Evolutionary conservation across 2,888 invertebrate genomes (phyloP).

Genomic region (Drosophila anomalata): DNA sequence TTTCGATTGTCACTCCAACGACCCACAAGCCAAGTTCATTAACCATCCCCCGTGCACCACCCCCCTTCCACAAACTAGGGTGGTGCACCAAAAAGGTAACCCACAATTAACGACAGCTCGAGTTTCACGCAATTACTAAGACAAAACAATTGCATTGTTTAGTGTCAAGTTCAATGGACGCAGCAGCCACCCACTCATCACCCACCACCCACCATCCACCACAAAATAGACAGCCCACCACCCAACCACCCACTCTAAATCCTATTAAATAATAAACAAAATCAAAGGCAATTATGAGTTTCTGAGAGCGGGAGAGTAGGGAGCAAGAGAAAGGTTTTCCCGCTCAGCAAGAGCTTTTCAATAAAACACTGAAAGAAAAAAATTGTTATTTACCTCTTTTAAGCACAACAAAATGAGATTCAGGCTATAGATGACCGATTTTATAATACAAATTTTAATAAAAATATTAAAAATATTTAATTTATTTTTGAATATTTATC

Average conservation of each 20-base stretch:
- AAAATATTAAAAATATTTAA: too few relatives aligned
- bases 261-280: constrained; percentile 71
- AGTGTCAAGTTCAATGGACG: constrained; percentile 77
- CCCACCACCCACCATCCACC: constrained; percentile 13
- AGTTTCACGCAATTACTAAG: constrained; percentile 72
- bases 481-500: not conserved
- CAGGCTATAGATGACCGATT: too few relatives aligned
- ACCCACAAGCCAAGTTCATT: constrained; percentile 48
- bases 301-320: constrained; percentile 5
- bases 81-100: constrained; percentile 53
- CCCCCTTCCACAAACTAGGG: constrained; percentile 16
- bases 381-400: not conserved
- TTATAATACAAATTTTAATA: too few relatives aligned
- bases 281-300: constrained; percentile 38
- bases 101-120: constrained; percentile 67
- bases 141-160: constrained; percentile 69
- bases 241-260: constrained; percentile 41
- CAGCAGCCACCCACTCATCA: constrained; percentile 38
- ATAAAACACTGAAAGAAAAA: constrained; percentile 8
- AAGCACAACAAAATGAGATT: not conserved
- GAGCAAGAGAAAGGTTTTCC: constrained; percentile 55
- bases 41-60: constrained; percentile 27
- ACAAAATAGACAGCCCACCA: constrained; percentile 12
- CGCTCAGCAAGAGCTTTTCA: constrained; percentile 46
- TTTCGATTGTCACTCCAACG: constrained; percentile 26